Conservation (phyloP, 2,113 vertebrate species). For the Merops nubicus region DNA sequence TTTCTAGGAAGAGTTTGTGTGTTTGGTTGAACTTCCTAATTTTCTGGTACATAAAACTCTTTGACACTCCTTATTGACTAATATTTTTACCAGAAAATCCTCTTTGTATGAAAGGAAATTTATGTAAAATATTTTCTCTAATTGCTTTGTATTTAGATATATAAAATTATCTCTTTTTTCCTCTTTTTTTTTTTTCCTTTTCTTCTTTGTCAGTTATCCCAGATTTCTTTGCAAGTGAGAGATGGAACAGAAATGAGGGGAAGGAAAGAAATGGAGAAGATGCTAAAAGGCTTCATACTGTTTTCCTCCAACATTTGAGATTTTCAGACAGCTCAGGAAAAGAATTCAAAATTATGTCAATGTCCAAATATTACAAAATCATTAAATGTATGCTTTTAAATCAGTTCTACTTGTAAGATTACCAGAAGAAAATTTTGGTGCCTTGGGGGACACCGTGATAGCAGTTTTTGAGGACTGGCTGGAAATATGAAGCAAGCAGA, state of each 20-base stretch:
- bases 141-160: not conserved
- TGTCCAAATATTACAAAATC: slow-evolving; percentile 33
- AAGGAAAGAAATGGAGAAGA: not conserved
- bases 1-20: not conserved
- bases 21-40: not conserved
- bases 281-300: not conserved
- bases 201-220: not conserved
- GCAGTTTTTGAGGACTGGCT: slow-evolving; percentile 1
- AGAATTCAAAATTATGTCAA: slow-evolving; percentile 16
- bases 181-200: fast-evolving
- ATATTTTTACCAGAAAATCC: not conserved
- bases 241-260: not conserved
- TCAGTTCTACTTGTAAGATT: slow-evolving; percentile 28
- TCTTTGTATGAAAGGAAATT: not conserved
- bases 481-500: slow-evolving; percentile 56
- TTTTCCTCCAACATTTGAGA: not conserved
- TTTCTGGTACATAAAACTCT: not conserved
- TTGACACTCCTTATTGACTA: not conserved
- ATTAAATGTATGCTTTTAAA: slow-evolving; percentile 28
- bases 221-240: not conserved
- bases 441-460: not conserved
- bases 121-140: not conserved
- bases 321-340: not conserved
- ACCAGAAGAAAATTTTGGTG: not conserved
- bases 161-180: fast-evolving